phyloP scores from a whole-genome alignment of 2,113 vertebrate genomes.

The Columba janthina region DNA sequence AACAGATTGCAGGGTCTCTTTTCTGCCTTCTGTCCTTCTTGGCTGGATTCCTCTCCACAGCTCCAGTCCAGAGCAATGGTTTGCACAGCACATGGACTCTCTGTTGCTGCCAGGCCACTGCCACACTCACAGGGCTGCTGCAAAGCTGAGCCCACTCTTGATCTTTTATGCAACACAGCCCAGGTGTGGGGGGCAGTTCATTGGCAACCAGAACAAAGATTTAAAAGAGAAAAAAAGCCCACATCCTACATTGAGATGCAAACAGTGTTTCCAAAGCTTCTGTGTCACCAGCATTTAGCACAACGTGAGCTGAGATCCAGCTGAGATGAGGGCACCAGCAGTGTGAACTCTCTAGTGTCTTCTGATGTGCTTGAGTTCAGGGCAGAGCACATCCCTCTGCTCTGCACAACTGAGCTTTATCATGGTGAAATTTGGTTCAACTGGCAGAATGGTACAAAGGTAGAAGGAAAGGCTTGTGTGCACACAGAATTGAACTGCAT shows the following conservation, averaged over 20 bases:
- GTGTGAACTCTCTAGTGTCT: neutral
- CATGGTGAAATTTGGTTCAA: neutral
- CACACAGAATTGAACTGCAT: neutral
- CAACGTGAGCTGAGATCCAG: neutral
- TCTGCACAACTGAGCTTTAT: neutral
- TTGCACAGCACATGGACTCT: neutral
- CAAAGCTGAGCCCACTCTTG: neutral
- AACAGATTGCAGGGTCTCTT: conserved; percentile 63
- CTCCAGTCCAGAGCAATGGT: conserved; percentile 52
- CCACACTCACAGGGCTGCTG: neutral
- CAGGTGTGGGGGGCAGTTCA: neutral
- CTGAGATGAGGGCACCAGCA: neutral
- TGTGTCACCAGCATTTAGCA: neutral
- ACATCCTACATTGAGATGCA: neutral
- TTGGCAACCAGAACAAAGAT: neutral
- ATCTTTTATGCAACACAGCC: neutral
- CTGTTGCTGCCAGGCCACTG: neutral
- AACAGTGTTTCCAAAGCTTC: neutral
- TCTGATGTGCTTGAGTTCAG: neutral
- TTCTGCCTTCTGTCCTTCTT: conserved; percentile 64
- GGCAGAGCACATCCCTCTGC: neutral
- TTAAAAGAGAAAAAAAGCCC: neutral
- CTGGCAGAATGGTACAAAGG: neutral
- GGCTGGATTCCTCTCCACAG: conserved; percentile 47
- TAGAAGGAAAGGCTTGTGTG: neutral